These are phyloP conservation scores for Endotricha flammealis DNA, from an alignment of 2,888 invertebrate species.

Conservation along the genomic window DNA sequence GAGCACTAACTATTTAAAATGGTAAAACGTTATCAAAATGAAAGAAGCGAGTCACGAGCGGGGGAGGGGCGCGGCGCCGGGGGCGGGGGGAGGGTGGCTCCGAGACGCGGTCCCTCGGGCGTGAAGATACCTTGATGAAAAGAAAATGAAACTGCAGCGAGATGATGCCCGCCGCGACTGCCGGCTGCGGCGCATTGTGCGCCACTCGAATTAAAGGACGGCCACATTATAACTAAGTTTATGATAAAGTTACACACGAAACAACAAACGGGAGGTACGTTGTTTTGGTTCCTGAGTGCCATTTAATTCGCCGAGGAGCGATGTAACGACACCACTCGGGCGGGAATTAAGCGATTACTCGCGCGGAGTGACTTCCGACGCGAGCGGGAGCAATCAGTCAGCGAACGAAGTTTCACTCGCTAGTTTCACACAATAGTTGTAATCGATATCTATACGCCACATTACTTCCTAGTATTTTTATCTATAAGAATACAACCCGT, in stretches of 20 bases:
- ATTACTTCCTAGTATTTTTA: no score
- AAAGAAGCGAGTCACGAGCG: conserved; percentile 19
- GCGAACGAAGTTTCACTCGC: no score
- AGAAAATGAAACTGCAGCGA: conserved; percentile 53
- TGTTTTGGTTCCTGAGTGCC: no score
- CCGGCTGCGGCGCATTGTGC: not conserved
- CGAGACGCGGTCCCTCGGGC: conserved; percentile 46
- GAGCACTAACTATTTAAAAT: conserved; percentile 32
- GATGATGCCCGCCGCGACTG: conserved; percentile 29
- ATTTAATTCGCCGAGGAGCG: no score
- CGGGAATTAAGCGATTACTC: not conserved
- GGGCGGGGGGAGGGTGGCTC: conserved; percentile 13
- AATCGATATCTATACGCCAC: no score
- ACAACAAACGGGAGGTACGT: no score
- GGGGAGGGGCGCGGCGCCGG: conserved; percentile 7
- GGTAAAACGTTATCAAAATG: conserved; percentile 47
- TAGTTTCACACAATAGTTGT: no score
- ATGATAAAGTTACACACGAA: no score
- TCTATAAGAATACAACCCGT: no score
- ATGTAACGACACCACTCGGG: not conserved
- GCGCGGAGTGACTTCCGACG: not conserved
- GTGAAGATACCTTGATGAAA: conserved; percentile 63
- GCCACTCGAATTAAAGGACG: no score
- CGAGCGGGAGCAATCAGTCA: not conserved
- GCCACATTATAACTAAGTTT: no score